Evolutionary conservation across 1,140 invertebrate species (phyloP).

Genomic region (Olivierus martensii): DNA sequence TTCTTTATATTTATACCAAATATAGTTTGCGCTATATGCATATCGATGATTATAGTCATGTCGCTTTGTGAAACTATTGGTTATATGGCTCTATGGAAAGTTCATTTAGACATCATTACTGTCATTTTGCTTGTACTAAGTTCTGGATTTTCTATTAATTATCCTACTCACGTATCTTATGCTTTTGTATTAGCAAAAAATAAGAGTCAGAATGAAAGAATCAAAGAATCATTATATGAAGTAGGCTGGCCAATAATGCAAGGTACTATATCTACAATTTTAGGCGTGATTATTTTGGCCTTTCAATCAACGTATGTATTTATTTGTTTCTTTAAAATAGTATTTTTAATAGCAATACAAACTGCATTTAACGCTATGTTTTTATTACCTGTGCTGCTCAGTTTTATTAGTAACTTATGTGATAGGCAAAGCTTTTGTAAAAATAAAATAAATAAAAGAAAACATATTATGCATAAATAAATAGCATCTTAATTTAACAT

Average conservation of each 20-base stretch:
- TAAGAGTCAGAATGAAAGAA: constrained; percentile 41
- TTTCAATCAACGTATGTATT: constrained; percentile 91
- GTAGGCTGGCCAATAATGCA: constrained; percentile 86
- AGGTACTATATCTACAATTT: constrained; percentile 78
- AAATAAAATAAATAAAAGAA: too few species aligned
- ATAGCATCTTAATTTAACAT: too few species aligned
- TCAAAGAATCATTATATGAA: constrained; percentile 71
- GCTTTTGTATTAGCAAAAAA: constrained; percentile 71
- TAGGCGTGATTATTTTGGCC: constrained; percentile 71
- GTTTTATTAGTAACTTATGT: too few species aligned
- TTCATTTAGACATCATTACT: constrained; percentile 88
- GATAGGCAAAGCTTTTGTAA: too few species aligned
- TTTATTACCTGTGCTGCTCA: too few species aligned
- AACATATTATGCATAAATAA: too few species aligned
- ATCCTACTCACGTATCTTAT: constrained; percentile 92
- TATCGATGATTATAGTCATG: constrained; percentile 84
- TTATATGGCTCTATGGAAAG: constrained; percentile 88
- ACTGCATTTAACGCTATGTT: too few species aligned
- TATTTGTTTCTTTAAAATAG: constrained; percentile 93
- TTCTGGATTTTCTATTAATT: constrained; percentile 93
- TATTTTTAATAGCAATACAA: constrained; percentile 56
- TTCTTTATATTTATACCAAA: constrained; percentile 92
- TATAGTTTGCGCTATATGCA: constrained; percentile 79
- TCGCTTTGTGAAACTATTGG: constrained; percentile 89
- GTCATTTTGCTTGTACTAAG: constrained; percentile 99